Evolutionary conservation across 2,888 invertebrate species (phyloP).

Genomic region (Lasius platythorax): DNA sequence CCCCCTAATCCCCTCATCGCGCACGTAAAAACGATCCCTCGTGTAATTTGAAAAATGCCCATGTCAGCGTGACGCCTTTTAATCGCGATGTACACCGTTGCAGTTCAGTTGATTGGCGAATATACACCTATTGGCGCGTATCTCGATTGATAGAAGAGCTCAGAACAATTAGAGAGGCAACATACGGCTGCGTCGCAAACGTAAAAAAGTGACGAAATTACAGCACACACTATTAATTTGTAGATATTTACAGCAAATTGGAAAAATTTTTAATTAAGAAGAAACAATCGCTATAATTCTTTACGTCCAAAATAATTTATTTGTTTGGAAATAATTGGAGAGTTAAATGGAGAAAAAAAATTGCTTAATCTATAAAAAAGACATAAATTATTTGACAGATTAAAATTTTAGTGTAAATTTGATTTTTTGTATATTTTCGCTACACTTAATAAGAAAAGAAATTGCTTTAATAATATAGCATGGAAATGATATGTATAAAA

Average conservation of each 20-base stretch:
- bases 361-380: neutral
- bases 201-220: neutral
- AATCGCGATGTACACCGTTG: conserved; percentile 36
- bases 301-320: neutral
- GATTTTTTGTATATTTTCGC: neutral
- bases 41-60: conserved; percentile 71
- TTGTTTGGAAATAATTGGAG: neutral
- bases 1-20: neutral
- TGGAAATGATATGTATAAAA: neutral
- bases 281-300: neutral
- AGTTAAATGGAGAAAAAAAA: neutral
- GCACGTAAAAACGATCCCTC: conserved; percentile 61
- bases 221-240: neutral
- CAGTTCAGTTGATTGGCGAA: conserved; percentile 36
- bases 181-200: neutral
- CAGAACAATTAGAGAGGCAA: neutral
- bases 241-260: neutral
- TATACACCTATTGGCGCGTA: conserved; percentile 2
- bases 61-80: conserved; percentile 56
- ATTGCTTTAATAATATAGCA: neutral
- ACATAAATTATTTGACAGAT: neutral
- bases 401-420: neutral
- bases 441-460: neutral
- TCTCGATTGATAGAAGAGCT: conserved; percentile 1
- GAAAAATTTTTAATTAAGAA: neutral